phyloP scores from a whole-genome alignment of 2,113 vertebrate species.

The Chlorodrepanis virens region DNA sequence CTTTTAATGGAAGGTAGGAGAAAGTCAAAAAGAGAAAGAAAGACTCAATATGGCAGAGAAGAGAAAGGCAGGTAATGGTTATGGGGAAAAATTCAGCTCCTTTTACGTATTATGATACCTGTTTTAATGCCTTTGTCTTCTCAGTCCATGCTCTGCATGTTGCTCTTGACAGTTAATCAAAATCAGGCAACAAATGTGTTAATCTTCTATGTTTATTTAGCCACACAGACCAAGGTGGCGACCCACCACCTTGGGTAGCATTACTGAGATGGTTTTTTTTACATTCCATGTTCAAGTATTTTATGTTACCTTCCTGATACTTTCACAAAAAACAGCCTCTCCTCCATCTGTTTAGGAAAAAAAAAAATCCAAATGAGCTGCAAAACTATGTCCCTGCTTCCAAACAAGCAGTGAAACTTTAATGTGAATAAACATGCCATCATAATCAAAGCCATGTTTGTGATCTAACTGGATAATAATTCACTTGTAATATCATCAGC shows the following conservation, averaged over 20 bases:
- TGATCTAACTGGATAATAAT: slow-evolving; percentile 25
- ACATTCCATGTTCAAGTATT: neutral
- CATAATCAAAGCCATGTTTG: slow-evolving; percentile 44
- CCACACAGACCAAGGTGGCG: neutral
- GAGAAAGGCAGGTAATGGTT: neutral
- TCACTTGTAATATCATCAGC: slow-evolving; percentile 48
- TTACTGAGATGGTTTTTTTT: neutral
- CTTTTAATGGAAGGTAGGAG: neutral
- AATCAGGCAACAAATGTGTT: neutral
- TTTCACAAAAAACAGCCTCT: slow-evolving; percentile 17
- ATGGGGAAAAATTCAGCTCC: rapidly evolving
- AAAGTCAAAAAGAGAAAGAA: neutral
- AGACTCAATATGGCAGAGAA: neutral
- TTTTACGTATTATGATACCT: neutral
- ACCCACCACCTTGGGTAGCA: neutral
- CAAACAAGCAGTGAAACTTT: slow-evolving; percentile 49
- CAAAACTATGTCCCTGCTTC: neutral
- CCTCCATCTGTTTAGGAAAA: neutral
- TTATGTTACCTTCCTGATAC: neutral
- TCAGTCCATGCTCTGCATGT: neutral
- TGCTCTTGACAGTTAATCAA: neutral
- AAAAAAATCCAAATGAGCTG: neutral
- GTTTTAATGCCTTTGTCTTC: neutral
- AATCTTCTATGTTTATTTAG: slow-evolving; percentile 1
- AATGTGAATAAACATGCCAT: slow-evolving; percentile 12